A percentile compares a stretch with the other conserved stretches of the same genome.
These are phyloP conservation scores for Halcyon smyrnensis DNA, from an alignment of 2,797 vertebrate species.

Conservation along the genomic window DNA sequence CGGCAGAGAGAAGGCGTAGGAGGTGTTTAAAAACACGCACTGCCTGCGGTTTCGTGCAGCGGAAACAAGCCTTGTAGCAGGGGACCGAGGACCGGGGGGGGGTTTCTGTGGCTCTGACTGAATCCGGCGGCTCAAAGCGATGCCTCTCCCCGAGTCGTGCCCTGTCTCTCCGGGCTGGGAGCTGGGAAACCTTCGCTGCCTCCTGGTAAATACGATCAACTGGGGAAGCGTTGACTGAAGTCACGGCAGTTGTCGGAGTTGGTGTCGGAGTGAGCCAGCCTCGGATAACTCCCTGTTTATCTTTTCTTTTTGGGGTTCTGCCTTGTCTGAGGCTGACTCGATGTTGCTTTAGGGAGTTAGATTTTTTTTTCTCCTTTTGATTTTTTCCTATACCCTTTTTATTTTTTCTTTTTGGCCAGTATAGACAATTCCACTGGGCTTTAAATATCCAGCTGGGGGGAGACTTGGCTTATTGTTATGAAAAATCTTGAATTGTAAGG, in stretches of 20 bases:
- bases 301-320: background rate
- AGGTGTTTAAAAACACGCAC: constrained; percentile 60
- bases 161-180: background rate
- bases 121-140: background rate
- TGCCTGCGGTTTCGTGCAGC: constrained; percentile 26
- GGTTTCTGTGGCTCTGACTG: background rate
- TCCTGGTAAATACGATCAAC: background rate
- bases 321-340: background rate
- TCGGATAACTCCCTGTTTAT: background rate
- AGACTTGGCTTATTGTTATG: constrained; percentile 29
- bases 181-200: background rate
- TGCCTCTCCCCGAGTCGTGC: background rate
- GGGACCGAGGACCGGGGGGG: background rate
- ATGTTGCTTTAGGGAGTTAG: background rate
- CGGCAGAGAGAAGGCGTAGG: constrained; percentile 15
- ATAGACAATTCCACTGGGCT: background rate
- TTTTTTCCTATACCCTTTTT: too few relatives aligned
- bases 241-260: background rate
- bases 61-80: constrained; percentile 20
- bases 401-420: background rate
- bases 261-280: background rate
- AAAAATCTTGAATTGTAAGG: background rate
- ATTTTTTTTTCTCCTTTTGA: too few relatives aligned
- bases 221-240: background rate
- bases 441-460: constrained; percentile 14